Conservation (phyloP, 1,140 invertebrate genomes). For the Drosophila cardini region DNA sequence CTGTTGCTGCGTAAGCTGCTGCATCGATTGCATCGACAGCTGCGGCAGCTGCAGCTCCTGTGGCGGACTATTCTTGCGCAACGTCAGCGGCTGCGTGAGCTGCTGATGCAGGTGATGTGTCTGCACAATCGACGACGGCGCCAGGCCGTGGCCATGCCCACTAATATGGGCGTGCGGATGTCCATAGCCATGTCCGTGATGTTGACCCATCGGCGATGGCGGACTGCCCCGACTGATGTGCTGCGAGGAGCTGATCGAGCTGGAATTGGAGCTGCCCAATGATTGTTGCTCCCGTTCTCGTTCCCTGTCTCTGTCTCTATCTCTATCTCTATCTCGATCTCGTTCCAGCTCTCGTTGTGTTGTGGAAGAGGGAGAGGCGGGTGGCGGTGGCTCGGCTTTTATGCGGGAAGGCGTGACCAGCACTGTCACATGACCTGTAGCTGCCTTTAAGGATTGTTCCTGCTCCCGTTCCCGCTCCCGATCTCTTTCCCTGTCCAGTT, state of each 20-base stretch:
- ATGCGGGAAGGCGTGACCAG: conserved; percentile 83
- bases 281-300: conserved; percentile 56
- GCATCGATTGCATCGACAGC: conserved; percentile 80
- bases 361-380: conserved; percentile 74
- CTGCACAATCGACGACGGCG: conserved; percentile 71
- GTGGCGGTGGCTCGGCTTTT: conserved; percentile 79
- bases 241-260: conserved; percentile 68
- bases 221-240: conserved; percentile 68
- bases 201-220: conserved; percentile 44
- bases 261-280: conserved; percentile 62
- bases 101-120: conserved; percentile 82
- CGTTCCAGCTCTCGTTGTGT: conserved; percentile 48
- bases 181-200: conserved; percentile 25
- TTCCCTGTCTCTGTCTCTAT: conserved; percentile 29
- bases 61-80: conserved; percentile 79
- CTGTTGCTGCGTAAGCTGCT: conserved; percentile 81
- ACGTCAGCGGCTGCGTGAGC: conserved; percentile 76
- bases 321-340: conserved; percentile 37
- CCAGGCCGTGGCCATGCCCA: conserved; percentile 54
- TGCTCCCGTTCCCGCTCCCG: conserved; percentile 66
- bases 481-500: conserved; percentile 53
- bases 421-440: conserved; percentile 84
- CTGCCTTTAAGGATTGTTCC: conserved; percentile 64
- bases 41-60: conserved; percentile 83
- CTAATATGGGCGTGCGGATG: conserved; percentile 36